phyloP scores from a whole-genome alignment of 2,113 vertebrate genomes.

The Aix galericulata region DNA sequence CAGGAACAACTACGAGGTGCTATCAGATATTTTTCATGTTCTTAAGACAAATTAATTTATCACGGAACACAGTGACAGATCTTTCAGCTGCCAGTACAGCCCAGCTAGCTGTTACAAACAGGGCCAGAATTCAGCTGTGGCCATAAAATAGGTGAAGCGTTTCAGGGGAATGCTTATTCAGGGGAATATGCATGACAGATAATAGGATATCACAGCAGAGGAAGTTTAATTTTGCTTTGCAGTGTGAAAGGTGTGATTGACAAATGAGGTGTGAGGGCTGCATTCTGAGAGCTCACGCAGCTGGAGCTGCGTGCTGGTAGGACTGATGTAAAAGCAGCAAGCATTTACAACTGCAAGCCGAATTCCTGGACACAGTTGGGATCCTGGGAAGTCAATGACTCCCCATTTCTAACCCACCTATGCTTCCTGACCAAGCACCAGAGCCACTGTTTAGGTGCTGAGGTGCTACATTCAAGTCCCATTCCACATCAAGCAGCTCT shows the following conservation, averaged over 20 bases:
- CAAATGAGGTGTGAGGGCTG: neutral
- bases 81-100: neutral
- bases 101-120: neutral
- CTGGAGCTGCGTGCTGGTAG: neutral
- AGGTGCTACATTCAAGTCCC: neutral
- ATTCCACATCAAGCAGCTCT: neutral
- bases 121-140: neutral
- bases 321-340: neutral
- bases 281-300: neutral
- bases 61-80: neutral
- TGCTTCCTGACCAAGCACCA: neutral
- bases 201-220: neutral
- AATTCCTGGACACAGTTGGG: neutral
- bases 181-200: neutral
- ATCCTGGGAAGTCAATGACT: neutral
- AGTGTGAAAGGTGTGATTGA: neutral
- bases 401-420: neutral
- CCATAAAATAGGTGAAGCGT: neutral
- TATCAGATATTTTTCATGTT: neutral
- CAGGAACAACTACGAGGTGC: too few relatives aligned
- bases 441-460: neutral
- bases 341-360: neutral
- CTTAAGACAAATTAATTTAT: neutral
- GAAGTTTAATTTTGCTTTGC: slow-evolving; percentile 24
- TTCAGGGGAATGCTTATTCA: neutral